Base-by-base conservation (phyloP, 1,140 invertebrate species). In the Ylistrum balloti region DNA sequence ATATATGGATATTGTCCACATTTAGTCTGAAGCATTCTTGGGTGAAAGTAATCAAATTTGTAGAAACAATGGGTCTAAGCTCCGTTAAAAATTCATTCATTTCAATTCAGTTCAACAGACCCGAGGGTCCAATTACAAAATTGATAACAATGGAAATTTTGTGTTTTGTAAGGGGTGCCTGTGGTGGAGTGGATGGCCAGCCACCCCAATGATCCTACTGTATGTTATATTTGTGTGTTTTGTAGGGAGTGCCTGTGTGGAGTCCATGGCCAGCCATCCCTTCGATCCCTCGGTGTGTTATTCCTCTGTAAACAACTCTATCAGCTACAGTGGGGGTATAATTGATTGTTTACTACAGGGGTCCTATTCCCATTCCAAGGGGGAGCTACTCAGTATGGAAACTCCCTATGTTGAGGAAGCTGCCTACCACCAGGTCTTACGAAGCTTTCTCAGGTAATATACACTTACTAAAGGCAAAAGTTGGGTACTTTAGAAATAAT, bases 321-420 rank as follows among this genome's bases (percentile, higher is more conserved):
- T 74, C 5, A 7, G 0, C 5, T 28, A 74, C 7, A 7, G 5
- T 74, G 56, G 22, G 5, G 56, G 56, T 5, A 11, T 11, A 22
- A 7, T 17, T 74, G 56, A 74, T 74, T 74, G 56, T 17, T 28
- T 74, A 28, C 22, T 74, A 74, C 56, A 74, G n/a, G 56, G 56
- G 11, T 28, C n/a, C 22, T 74, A 74, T 28, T 11, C 56, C 5
- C 9, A 74, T 0, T 74, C 56, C 0, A 74, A 74, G 56, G 56
- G 56, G 2, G 5, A 74, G n/a, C 56, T 74, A 28, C 22, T 74
- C 11, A 74, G 56, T 74, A 74, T 74, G 56, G 56, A 74, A 74
- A 74, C n/a, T n/a, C 56, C 56, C n/a, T 74, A 74, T 28, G 56
- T 74, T 0, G 56, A 74, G 56, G 56, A 74, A n/a, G 56, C 56